Conservation (phyloP, 2,113 vertebrate genomes). For the Glaucomys volans region DNA sequence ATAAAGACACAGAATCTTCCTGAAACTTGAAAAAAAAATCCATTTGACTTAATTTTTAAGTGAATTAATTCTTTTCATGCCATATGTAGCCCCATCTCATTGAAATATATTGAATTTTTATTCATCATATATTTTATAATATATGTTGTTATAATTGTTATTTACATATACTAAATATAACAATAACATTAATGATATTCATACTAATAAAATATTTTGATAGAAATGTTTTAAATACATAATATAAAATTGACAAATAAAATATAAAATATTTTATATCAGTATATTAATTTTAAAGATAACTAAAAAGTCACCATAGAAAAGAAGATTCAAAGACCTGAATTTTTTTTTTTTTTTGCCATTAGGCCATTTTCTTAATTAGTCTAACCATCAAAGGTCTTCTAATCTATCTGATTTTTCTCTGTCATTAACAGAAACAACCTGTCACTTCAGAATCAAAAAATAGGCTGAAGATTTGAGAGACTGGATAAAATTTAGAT, state of each 20-base stretch:
- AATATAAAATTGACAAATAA: not conserved
- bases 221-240: not conserved
- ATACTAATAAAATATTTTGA: not conserved
- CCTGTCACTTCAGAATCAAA: not conserved
- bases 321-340: not conserved
- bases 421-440: not conserved
- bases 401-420: not conserved
- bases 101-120: slow-evolving; percentile 12
- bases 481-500: not conserved
- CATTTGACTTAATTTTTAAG: not conserved
- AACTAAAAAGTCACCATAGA: not conserved
- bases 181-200: not conserved
- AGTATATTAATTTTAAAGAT: not conserved
- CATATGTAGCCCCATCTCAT: not conserved
- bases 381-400: not conserved
- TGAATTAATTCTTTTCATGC: not conserved
- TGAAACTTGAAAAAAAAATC: not conserved
- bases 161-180: not conserved
- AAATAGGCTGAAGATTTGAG: not conserved
- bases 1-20: not conserved
- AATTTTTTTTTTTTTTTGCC: not conserved
- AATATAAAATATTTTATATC: not conserved
- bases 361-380: not conserved
- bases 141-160: not conserved
- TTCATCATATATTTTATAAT: not conserved